Percentiles rank a stretch among this genome's conserved stretches.
Evolutionary conservation across 1,140 invertebrate species (phyloP).

Genomic region (Platyscapa corneri): DNA sequence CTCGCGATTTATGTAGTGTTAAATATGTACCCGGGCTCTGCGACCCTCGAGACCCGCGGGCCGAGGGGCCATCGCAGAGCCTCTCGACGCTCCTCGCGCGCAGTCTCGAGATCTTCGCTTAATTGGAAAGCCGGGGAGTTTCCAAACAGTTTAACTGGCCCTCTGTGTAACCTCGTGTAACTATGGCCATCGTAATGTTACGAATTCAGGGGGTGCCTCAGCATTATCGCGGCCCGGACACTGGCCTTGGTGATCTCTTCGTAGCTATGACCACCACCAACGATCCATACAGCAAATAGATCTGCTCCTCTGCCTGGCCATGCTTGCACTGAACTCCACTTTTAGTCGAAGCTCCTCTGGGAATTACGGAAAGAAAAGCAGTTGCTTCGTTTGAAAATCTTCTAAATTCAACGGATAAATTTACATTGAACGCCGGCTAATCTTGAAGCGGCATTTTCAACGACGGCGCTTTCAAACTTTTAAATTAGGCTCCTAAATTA

Average conservation of each 20-base stretch:
- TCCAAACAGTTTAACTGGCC: constrained; percentile 75
- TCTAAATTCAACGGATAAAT: background rate
- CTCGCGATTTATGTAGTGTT: constrained; percentile 74
- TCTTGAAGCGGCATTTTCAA: background rate
- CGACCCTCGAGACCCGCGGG: background rate
- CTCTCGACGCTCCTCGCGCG: constrained; percentile 52
- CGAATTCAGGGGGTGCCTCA: constrained; percentile 56
- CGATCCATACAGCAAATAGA: constrained; percentile 57
- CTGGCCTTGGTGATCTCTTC: constrained; percentile 56
- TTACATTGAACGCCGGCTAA: background rate
- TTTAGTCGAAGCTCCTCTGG: constrained; percentile 34
- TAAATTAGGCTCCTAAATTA: too few relatives aligned
- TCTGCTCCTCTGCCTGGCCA: constrained; percentile 36
- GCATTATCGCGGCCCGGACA: constrained; percentile 61
- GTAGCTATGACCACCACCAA: constrained; percentile 39
- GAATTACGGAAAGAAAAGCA: constrained; percentile 45
- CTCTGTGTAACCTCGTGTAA: constrained; percentile 63
- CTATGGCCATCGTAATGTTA: constrained; percentile 65
- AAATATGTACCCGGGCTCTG: constrained; percentile 69
- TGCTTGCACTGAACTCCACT: constrained; percentile 25
- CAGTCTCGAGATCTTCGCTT: constrained; percentile 67
- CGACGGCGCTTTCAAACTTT: background rate
- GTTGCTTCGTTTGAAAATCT: constrained; percentile 20
- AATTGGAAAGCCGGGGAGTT: constrained; percentile 74
- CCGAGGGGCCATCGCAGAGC: too few relatives aligned